Base-by-base conservation (phyloP, 2,113 vertebrate genomes). In the Phalacrocorax pelagicus region DNA sequence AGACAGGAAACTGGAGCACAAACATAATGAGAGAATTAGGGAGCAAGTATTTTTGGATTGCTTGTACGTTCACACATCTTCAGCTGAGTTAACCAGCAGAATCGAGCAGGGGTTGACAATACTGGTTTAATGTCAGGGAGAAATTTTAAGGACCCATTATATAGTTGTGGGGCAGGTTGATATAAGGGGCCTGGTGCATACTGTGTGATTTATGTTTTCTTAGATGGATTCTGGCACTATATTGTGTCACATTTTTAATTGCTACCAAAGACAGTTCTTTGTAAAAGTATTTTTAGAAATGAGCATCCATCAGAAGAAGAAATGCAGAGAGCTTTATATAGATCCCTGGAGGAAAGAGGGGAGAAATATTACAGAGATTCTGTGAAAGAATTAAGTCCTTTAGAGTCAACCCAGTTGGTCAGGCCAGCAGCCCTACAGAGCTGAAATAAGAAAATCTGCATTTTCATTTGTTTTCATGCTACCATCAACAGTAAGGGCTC, bases 201-300 rank as follows among this genome's bases (percentile, higher is more conserved):
- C 87, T 61, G 81, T 84, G 69, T 88, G 62, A 61, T 86, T 70
- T 54, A 32, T 67, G 47, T 86, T 91, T 91, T 63, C 77, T 70
- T 62, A 72, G 88, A 54, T 59, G 59, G 65, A 44, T 87, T 84
- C 54, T 89, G n/a, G 51, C 20, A 32, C 59, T 88, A 23, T 7
- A 2, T 34, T 55, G 38, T 88, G 67, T 86, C 77, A 66, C 11
- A 26, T 59, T 83, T 86, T 96, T 63, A 87, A 84, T 94, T 86
- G 77, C 89, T 78, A 74, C 72, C 32, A 22, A 92, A 89, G 80
- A 42, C 47, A 63, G 59, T 30, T 86, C 51, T 92, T 89, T 59
- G 38, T 92, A 74, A 30, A 89, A 86, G 29, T 91, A 89, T 86
- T 94, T 94, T 94, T 84, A 74, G 94, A 78, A 84, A 26, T 42